Base-by-base conservation (phyloP, 1,140 invertebrate genomes). In the Ganaspis sp. region DNA sequence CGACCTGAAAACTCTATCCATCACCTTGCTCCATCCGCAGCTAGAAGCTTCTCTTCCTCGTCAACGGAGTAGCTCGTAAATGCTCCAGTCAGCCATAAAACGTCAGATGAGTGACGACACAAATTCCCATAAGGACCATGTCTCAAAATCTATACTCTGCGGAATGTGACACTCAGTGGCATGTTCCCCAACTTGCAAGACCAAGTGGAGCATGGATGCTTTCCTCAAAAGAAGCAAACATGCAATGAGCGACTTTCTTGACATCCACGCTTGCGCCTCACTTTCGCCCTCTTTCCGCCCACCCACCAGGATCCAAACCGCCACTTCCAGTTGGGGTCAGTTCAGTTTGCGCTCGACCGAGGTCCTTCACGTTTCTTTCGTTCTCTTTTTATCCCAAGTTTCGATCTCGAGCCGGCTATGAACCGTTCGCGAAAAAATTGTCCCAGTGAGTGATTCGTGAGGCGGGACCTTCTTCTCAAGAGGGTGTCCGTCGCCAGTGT, bases 291-390 rank as follows among this genome's bases (percentile, higher is more conserved):
- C 77, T 53, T 71, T 42, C 38, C 45, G 34, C 34, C 37, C 70
- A 49, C 72, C 76, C 78, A 74, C 78, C 69, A 76, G 54, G 74
- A 79, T 70, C 64, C 75, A 75, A 85, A 83, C 84, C 85, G 83
- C 81, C 83, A 84, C 83, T 85, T 84, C 75, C 81, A 82, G 81
- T 86, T 77, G 84, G 82, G 81, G 82, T 85, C 83, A 87, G 84
- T 86, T 77, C 83, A 85, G 87, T 86, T 81, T 83, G 81, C 75
- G 81, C 82, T 82, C 81, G 81, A 84, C 84, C 77, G 81, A 76
- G 83, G 83, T 64, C 72, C 72, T 76, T 72, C 77, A 53, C 78
- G 81, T 76, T 73, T 76, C 73, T 70, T 45, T 64, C 54, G 45
- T 26, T 64, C 37, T 23, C 9, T 34, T 21, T 75, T 37, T 19